phyloP scores from a whole-genome alignment of 2,113 vertebrate genomes.

The Ailurus styani region DNA sequence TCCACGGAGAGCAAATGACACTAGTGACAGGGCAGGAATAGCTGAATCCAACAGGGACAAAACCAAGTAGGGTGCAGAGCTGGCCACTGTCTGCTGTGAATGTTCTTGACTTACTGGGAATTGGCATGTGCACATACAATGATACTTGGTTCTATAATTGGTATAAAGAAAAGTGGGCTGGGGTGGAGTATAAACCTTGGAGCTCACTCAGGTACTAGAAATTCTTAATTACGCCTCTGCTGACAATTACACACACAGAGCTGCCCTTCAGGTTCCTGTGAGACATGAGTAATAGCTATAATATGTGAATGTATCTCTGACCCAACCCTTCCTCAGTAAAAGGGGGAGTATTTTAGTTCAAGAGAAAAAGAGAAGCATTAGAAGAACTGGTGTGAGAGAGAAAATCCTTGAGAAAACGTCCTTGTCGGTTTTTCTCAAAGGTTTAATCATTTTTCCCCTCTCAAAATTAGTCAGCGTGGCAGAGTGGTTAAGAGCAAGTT shows the following conservation, averaged over 20 bases:
- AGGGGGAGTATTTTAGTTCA: constrained; percentile 26
- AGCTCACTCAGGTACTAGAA: neutral
- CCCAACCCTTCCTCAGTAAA: neutral
- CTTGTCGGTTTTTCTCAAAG: neutral
- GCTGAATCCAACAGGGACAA: neutral
- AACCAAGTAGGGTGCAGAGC: neutral
- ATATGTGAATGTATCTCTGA: neutral
- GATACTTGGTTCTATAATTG: neutral
- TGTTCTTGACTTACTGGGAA: neutral
- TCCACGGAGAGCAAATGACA: neutral
- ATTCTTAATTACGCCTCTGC: constrained; percentile 15
- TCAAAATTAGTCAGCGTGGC: neutral
- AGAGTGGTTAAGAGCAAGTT: neutral
- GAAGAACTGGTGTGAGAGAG: neutral
- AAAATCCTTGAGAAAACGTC: constrained; percentile 14
- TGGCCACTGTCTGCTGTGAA: neutral
- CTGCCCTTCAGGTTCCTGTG: neutral
- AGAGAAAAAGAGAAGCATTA: neutral
- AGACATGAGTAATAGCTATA: constrained; percentile 22
- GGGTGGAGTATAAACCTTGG: neutral
- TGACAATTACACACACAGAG: neutral
- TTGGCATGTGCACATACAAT: neutral
- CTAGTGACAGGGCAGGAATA: neutral
- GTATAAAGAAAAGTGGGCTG: neutral
- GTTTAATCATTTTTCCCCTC: neutral